Conservation (phyloP, 2,888 invertebrate species). For the Caenorhabditis angaria region DNA sequence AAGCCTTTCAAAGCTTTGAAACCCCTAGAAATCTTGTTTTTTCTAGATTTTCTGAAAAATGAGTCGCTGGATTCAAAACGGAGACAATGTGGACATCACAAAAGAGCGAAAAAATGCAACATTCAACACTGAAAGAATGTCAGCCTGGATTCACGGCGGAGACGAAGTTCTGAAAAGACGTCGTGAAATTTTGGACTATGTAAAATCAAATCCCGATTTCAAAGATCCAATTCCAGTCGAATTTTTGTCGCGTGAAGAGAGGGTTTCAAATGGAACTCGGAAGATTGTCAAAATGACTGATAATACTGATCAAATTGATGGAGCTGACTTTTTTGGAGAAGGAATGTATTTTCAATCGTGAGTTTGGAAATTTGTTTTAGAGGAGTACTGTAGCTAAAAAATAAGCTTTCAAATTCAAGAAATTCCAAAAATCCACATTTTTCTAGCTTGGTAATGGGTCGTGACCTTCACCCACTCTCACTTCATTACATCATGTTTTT, state of each 20-base stretch:
- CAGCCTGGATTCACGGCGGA: slow-evolving; percentile 63
- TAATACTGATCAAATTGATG: slow-evolving; percentile 66
- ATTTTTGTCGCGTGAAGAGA: slow-evolving; percentile 72
- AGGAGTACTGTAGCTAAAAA: neutral
- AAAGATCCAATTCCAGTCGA: slow-evolving; percentile 67
- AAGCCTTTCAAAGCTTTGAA: no score
- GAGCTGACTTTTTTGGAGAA: slow-evolving; percentile 69
- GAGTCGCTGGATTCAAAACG: slow-evolving; percentile 54
- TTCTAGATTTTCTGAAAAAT: slow-evolving; percentile 15
- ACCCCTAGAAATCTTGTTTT: neutral
- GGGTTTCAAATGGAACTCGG: slow-evolving; percentile 71
- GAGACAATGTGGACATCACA: slow-evolving; percentile 67
- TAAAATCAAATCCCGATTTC: slow-evolving; percentile 70
- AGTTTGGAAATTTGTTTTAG: slow-evolving; percentile 11
- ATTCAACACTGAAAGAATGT: slow-evolving; percentile 55
- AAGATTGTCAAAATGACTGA: slow-evolving; percentile 70
- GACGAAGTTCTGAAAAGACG: slow-evolving; percentile 56
- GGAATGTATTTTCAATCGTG: slow-evolving; percentile 67
- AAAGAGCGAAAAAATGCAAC: slow-evolving; percentile 48
- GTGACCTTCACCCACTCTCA: slow-evolving; percentile 77
- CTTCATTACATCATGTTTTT: slow-evolving; percentile 93
- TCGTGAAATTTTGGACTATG: slow-evolving; percentile 66
- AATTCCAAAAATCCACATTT: neutral
- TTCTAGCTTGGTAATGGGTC: slow-evolving; percentile 63
- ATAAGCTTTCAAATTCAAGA: neutral